phyloP scores from a whole-genome alignment of 2,888 invertebrate species.

The Pterobdella sp. region DNA sequence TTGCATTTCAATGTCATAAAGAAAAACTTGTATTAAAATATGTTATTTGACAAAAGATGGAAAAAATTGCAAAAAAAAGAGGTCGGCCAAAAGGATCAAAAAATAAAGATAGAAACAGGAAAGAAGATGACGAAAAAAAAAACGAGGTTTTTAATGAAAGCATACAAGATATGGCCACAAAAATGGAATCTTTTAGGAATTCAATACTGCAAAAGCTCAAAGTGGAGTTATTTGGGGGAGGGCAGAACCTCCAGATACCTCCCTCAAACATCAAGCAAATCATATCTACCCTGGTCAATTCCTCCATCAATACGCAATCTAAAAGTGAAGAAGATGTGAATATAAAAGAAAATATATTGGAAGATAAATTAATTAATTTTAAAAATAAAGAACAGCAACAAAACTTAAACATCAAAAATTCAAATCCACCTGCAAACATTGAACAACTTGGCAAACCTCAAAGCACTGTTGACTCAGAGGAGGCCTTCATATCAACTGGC shows the following conservation, averaged over 20 bases:
- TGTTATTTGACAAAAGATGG: not conserved
- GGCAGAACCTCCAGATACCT: not conserved
- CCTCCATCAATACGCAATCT: no score
- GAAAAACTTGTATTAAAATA: not conserved
- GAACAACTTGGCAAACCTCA: no score
- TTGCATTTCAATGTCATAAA: not conserved
- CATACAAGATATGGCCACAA: not conserved
- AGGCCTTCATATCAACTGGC: no score
- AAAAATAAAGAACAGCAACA: no score
- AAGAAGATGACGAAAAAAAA: not conserved
- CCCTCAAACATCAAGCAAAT: not conserved
- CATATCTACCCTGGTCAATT: not conserved
- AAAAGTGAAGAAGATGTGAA: no score
- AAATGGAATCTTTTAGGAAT: slow-evolving; percentile 24
- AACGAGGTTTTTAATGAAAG: not conserved
- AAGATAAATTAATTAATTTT: no score
- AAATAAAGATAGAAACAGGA: slow-evolving; percentile 8
- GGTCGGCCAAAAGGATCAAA: slow-evolving; percentile 28
- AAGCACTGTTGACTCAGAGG: no score
- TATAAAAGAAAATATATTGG: no score
- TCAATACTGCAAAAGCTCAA: slow-evolving; percentile 21
- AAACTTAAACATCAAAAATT: no score
- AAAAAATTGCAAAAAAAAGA: slow-evolving; percentile 12
- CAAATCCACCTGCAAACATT: no score
- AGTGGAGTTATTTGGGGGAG: slow-evolving; percentile 22